Percentiles rank a stretch among this genome's conserved stretches.
These are phyloP conservation scores for Leptinotarsa lineolata DNA, from an alignment of 1,140 invertebrate genomes.

Conservation along the genomic window DNA sequence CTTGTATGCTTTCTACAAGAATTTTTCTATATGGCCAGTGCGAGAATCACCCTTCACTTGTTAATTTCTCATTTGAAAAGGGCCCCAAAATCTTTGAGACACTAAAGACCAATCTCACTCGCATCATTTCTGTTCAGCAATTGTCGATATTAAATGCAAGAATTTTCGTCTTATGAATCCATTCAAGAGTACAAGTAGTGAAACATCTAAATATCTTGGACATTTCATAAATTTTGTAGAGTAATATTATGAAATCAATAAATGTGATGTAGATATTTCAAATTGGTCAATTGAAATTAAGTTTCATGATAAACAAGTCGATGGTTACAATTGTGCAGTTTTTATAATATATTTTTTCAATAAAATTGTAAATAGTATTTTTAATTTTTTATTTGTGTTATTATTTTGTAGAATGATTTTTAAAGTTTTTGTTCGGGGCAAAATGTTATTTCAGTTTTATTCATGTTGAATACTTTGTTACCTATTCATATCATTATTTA, in stretches of 20 bases:
- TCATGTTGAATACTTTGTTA: too few relatives aligned
- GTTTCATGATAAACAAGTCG: constrained; percentile 10
- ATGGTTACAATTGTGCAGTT: constrained; percentile 17
- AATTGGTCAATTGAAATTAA: constrained; percentile 5
- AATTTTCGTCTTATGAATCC: too few relatives aligned
- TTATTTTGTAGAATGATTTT: too few relatives aligned
- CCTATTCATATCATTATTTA: too few relatives aligned
- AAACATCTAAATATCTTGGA: constrained; percentile 8
- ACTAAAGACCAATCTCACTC: neutral
- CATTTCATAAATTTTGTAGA: neutral
- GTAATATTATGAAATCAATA: neutral
- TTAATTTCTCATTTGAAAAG: neutral
- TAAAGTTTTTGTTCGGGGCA: too few relatives aligned
- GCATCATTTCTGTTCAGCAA: too few relatives aligned
- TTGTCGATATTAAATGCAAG: too few relatives aligned
- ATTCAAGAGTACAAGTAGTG: neutral
- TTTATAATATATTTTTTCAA: constrained; percentile 16
- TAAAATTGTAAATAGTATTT: neutral
- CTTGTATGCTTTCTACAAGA: constrained; percentile 6
- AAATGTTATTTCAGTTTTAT: too few relatives aligned
- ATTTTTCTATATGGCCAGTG: constrained; percentile 7
- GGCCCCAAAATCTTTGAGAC: constrained; percentile 7
- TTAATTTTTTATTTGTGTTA: too few relatives aligned
- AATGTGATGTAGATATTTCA: neutral
- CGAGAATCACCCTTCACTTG: constrained; percentile 13